Conservation (phyloP, 2,113 vertebrate species). For the Chaetodon auriga region DNA sequence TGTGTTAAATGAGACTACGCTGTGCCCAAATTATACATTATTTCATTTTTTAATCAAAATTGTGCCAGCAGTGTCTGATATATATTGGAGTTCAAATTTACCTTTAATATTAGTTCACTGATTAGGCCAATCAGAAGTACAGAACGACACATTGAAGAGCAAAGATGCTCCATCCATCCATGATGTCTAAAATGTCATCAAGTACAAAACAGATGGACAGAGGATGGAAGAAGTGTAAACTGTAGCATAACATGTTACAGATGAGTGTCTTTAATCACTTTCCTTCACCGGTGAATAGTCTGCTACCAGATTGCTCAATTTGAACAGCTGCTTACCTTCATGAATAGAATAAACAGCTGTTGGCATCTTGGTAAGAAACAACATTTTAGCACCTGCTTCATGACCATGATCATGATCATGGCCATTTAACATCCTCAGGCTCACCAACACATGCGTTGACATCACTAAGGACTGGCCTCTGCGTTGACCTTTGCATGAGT, state of each 20-base stretch:
- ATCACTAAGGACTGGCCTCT: not conserved
- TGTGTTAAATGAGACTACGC: not conserved
- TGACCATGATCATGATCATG: not conserved
- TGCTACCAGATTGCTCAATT: not conserved
- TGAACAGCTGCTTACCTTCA: slow-evolving; percentile 4
- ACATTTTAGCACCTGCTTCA: not conserved
- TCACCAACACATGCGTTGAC: not conserved
- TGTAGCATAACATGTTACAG: not conserved
- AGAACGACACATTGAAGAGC: not conserved
- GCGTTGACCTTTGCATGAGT: slow-evolving; percentile 31
- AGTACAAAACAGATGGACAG: slow-evolving; percentile 1
- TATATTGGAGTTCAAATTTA: not conserved
- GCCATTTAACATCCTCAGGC: not conserved
- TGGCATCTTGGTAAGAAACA: not conserved
- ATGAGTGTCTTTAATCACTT: not conserved
- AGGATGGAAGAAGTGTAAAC: too few relatives aligned
- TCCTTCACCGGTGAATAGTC: not conserved
- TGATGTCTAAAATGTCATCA: not conserved
- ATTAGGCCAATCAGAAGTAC: not conserved
- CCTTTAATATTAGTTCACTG: not conserved
- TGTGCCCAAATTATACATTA: not conserved
- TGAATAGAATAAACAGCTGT: not conserved
- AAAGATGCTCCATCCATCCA: not conserved
- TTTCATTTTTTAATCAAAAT: not conserved
- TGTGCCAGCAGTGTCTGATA: not conserved